A percentile compares a stretch with the other conserved stretches of the same genome.
phyloP scores from a whole-genome alignment of 2,797 vertebrate genomes.

The Muscicapa comitata region DNA sequence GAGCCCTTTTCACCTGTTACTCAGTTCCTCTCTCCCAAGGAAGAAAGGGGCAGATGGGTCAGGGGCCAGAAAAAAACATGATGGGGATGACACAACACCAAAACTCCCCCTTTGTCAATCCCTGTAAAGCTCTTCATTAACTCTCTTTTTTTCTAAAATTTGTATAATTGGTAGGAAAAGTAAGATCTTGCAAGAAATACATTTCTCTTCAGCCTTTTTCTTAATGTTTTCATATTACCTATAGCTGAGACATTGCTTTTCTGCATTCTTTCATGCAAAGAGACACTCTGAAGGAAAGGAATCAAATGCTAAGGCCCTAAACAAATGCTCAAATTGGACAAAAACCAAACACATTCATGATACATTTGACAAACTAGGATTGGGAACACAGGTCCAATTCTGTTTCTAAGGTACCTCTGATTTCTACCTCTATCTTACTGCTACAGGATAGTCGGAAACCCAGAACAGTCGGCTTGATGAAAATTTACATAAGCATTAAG shows the following conservation, averaged over 20 bases:
- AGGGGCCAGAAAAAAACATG: accelerated
- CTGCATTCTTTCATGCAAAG: background rate
- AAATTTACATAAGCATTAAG: background rate
- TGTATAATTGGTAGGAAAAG: background rate
- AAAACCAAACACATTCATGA: background rate
- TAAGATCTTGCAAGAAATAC: background rate
- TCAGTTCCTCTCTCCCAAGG: background rate
- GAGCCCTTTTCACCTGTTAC: background rate
- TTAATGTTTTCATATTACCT: background rate
- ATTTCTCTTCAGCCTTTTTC: background rate
- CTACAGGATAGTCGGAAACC: background rate
- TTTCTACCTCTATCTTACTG: background rate
- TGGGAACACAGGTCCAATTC: background rate
- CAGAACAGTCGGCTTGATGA: background rate
- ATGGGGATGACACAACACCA: background rate
- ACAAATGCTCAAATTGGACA: background rate
- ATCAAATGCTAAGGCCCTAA: background rate
- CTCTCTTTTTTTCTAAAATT: background rate
- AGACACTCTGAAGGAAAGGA: background rate
- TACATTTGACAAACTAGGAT: background rate
- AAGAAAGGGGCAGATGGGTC: background rate
- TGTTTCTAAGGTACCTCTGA: background rate
- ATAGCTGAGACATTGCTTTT: background rate
- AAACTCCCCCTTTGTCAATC: background rate
- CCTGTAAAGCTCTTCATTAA: background rate